Evolutionary conservation across 2,888 invertebrate genomes (phyloP).

Genomic region (Pomacea canaliculata): DNA sequence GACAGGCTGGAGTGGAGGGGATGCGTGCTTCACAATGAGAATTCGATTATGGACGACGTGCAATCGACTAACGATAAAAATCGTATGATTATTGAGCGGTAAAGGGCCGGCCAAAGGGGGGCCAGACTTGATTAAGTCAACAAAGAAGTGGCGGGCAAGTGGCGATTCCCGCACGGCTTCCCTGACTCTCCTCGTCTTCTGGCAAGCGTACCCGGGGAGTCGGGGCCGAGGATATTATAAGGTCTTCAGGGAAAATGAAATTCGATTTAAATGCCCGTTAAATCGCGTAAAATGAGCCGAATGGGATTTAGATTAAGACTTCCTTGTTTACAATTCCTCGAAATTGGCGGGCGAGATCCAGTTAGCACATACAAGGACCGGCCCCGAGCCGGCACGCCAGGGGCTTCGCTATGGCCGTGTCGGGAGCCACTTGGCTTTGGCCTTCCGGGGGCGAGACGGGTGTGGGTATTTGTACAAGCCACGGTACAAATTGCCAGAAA

Average conservation of each 20-base stretch:
- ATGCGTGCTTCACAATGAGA: slow-evolving; percentile 4
- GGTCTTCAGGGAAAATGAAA: slow-evolving; percentile 44
- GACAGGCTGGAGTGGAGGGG: too few relatives aligned
- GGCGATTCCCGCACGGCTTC: slow-evolving; percentile 14
- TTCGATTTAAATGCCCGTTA: slow-evolving; percentile 42
- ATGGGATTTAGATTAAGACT: slow-evolving; percentile 45
- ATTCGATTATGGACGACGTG: slow-evolving; percentile 24
- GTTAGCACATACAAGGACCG: slow-evolving; percentile 42
- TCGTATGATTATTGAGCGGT: slow-evolving; percentile 12
- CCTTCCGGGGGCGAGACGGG: slow-evolving; percentile 1
- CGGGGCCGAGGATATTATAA: slow-evolving; percentile 30
- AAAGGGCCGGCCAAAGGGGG: slow-evolving; percentile 3
- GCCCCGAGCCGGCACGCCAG: slow-evolving; percentile 49
- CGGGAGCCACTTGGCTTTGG: slow-evolving; percentile 18
- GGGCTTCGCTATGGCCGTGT: slow-evolving; percentile 26
- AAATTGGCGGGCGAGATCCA: slow-evolving; percentile 42
- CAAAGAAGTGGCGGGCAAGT: slow-evolving; percentile 17
- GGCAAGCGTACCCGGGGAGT: slow-evolving; percentile 6
- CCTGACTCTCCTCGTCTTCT: slow-evolving; percentile 25
- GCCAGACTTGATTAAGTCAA: slow-evolving; percentile 25
- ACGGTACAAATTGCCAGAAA: slow-evolving; percentile 21
- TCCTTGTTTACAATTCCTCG: slow-evolving; percentile 42
- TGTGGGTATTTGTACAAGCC: slow-evolving; percentile 21
- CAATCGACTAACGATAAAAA: slow-evolving; percentile 19
- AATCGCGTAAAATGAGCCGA: slow-evolving; percentile 44